Percentiles rank a stretch among this genome's conserved stretches.
These are phyloP conservation scores for Myiagra hebetior DNA, from an alignment of 2,113 vertebrate species.

Conservation along the genomic window DNA sequence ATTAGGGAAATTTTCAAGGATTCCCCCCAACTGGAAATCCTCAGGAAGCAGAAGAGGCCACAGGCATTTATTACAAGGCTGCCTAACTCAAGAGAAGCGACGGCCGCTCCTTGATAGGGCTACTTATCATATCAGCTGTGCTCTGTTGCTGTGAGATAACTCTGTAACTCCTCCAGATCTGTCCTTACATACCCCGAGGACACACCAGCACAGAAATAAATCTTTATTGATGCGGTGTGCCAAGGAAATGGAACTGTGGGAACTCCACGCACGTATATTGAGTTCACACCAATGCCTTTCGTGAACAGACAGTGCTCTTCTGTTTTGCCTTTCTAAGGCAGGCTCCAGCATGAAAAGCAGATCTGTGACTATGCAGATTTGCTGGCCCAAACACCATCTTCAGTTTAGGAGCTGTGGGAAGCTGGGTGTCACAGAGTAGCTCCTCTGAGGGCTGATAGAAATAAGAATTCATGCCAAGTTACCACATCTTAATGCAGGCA, in stretches of 20 bases:
- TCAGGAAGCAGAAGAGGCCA: neutral
- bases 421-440: neutral
- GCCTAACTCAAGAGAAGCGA: neutral
- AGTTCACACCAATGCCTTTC: neutral
- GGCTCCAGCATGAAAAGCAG: conserved; percentile 14
- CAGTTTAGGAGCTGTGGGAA: conserved; percentile 20
- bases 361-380: conserved; percentile 51
- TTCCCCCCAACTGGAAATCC: neutral
- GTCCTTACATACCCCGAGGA: neutral
- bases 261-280: neutral
- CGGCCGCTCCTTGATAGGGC: neutral
- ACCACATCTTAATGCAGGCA: neutral
- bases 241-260: conserved; percentile 8
- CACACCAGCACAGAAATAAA: neutral
- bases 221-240: neutral
- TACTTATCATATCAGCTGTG: neutral
- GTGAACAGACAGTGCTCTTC: conserved; percentile 10
- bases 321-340: conserved; percentile 26
- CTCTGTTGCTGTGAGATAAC: neutral
- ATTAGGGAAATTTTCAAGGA: neutral
- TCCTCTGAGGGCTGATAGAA: neutral
- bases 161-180: conserved; percentile 13
- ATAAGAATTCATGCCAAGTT: conserved; percentile 13
- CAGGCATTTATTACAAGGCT: neutral
- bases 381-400: neutral